These are phyloP conservation scores for Bolinopsis microptera DNA, from an alignment of 37 sponge, comb jelly and placozoan genomes.

Conservation along the genomic window DNA sequence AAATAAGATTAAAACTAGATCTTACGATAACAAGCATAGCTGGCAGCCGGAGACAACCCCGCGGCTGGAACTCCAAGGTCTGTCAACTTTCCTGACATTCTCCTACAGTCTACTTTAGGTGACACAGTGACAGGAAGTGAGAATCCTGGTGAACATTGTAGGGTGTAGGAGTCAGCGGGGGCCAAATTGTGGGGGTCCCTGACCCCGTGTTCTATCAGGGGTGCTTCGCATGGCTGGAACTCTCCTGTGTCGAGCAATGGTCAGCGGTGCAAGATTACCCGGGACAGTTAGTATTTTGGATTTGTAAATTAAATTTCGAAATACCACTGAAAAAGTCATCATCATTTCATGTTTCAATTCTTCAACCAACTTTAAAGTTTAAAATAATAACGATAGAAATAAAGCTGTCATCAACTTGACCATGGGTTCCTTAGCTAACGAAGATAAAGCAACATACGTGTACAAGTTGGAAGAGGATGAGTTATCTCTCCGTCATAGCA, in stretches of 20 bases:
- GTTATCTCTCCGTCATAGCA: slow-evolving; percentile 50
- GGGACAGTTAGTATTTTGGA: too few relatives aligned
- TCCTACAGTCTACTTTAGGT: background rate
- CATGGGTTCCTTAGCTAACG: too few relatives aligned
- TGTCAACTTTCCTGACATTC: background rate
- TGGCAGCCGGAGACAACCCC: background rate
- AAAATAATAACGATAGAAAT: too few relatives aligned
- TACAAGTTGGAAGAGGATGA: slow-evolving; percentile 8
- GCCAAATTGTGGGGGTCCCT: slow-evolving; percentile 19
- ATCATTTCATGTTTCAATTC: too few relatives aligned
- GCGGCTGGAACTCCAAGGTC: slow-evolving; percentile 32
- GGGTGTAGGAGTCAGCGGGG: background rate
- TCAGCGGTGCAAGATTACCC: too few relatives aligned
- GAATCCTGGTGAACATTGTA: slow-evolving; percentile 16
- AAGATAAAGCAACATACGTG: background rate
- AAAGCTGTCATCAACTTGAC: too few relatives aligned
- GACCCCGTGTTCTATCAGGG: background rate
- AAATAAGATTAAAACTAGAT: too few relatives aligned
- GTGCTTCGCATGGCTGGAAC: slow-evolving; percentile 58
- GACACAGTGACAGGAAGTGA: slow-evolving; percentile 22
- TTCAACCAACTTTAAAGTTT: too few relatives aligned
- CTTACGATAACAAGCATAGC: slow-evolving; percentile 13
- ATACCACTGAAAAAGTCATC: too few relatives aligned
- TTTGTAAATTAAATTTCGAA: too few relatives aligned
- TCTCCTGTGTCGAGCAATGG: background rate